phyloP scores from a whole-genome alignment of 2,797 vertebrate species.

The Rhynchonycteris naso region DNA sequence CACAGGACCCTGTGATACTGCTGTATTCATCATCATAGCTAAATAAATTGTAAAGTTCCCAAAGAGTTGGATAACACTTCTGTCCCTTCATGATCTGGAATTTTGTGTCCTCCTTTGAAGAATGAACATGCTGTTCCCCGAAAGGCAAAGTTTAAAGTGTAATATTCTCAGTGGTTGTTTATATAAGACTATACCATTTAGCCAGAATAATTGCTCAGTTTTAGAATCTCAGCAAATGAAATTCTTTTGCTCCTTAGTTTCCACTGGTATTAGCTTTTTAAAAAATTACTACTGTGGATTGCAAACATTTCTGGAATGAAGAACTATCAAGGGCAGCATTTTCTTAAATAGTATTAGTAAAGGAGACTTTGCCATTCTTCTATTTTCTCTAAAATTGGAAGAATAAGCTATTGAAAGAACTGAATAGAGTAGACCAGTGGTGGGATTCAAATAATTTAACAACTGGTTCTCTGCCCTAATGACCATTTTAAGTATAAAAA shows the following conservation, averaged over 20 bases:
- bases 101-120: background rate
- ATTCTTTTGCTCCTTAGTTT: background rate
- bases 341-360: background rate
- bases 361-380: background rate
- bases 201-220: slow-evolving; percentile 3
- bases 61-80: background rate
- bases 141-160: background rate
- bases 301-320: background rate
- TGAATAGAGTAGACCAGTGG: background rate
- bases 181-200: background rate
- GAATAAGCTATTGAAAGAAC: background rate
- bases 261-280: background rate
- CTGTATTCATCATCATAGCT: background rate
- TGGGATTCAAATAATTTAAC: too few species aligned
- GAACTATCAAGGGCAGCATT: background rate
- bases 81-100: background rate
- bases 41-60: background rate
- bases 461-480: too few species aligned
- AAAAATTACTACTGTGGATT: background rate
- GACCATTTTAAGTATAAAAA: too few species aligned
- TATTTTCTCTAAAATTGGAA: background rate
- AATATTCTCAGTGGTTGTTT: background rate
- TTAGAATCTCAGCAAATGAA: slow-evolving; percentile 30
- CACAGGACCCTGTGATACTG: background rate
- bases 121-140: background rate